Percentiles rank a stretch among this genome's conserved stretches.
Conservation (phyloP, 2,888 invertebrate genomes). For the Crepidodera aurea region DNA sequence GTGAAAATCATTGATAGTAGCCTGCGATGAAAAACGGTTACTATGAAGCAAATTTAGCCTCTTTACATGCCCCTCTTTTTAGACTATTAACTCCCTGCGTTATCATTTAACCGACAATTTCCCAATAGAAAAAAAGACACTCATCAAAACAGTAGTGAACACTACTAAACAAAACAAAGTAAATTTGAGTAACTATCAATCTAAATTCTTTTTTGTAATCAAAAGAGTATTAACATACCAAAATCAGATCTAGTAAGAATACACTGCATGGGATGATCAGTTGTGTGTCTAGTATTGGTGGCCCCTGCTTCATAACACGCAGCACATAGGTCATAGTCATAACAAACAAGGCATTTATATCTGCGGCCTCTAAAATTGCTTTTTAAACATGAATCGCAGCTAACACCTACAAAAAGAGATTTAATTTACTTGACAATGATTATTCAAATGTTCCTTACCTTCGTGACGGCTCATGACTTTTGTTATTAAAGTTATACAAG, state of each 20-base stretch:
- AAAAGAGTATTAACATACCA: slow-evolving; percentile 79
- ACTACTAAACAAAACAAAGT: too few relatives aligned
- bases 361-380: slow-evolving; percentile 97
- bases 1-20: too few relatives aligned
- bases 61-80: too few relatives aligned
- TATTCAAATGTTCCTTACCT: slow-evolving; percentile 41
- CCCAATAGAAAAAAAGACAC: too few relatives aligned
- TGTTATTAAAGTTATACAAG: slow-evolving; percentile 3
- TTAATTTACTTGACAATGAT: background rate
- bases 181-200: too few relatives aligned
- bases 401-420: slow-evolving; percentile 79
- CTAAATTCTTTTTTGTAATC: too few relatives aligned
- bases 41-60: too few relatives aligned
- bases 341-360: slow-evolving; percentile 99
- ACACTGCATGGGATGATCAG: slow-evolving; percentile 99
- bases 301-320: slow-evolving; percentile 94
- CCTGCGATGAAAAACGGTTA: too few relatives aligned
- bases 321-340: slow-evolving; percentile 98
- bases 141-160: too few relatives aligned
- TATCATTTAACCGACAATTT: too few relatives aligned
- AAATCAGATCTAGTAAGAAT: slow-evolving; percentile 96
- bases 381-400: slow-evolving; percentile 99
- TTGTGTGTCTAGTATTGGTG: slow-evolving; percentile 89
- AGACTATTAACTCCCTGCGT: too few relatives aligned
- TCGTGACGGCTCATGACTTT: slow-evolving; percentile 52